Evolutionary conservation across 2,113 vertebrate genomes (phyloP), one percentile per base, ranked within the genome.

Genomic region (Notothenia coriiceps): DNA sequence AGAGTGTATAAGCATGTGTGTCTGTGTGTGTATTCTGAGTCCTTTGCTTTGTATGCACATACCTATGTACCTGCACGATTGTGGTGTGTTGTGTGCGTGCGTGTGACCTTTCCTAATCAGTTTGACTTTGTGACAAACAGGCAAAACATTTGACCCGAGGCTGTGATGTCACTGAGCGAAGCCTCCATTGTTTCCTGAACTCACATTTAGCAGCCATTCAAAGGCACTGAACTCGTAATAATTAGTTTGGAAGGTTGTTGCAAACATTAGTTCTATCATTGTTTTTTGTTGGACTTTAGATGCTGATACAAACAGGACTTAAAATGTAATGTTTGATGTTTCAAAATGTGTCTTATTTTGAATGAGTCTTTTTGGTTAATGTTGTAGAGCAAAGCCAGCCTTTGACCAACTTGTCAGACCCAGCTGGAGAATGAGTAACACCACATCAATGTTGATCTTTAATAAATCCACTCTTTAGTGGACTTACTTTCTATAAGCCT

Each of bases 171-270:
- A 10, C 64, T 17, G 54, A 76, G 51, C 20, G 52, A 76, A 47
- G 25, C 49, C 51, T 75, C 79, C 49, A 49, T 74, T 86, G 84
- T 89, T 71, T 72, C 47, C 60, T 56, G 65, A 25, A 20, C 52
- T 44, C 1, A 0, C 57, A 54, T 77, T 90, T 76, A 60, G 9
- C 55, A 33, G 69, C 29, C 70, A 78, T 86, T 89, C n/a, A 18
- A 56, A 85, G 66, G 55, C 72, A 49, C 59, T 87, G 82, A 91
- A 82, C 84, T 71, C 3, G 20, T 43, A 65, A 75, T 86, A 86
- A 87, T 90, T 66, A 57, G 73, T 79, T 60, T 62, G 33, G 84
- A 84, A 91, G 77, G 90, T 84, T 82, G 71, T 89, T 70, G 63
- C 55, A 60, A 54, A 35, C 35, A 3, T 10, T 20, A 44, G 40